phyloP scores from a whole-genome alignment of 2,113 vertebrate species.

The Oenanthe oenanthe region DNA sequence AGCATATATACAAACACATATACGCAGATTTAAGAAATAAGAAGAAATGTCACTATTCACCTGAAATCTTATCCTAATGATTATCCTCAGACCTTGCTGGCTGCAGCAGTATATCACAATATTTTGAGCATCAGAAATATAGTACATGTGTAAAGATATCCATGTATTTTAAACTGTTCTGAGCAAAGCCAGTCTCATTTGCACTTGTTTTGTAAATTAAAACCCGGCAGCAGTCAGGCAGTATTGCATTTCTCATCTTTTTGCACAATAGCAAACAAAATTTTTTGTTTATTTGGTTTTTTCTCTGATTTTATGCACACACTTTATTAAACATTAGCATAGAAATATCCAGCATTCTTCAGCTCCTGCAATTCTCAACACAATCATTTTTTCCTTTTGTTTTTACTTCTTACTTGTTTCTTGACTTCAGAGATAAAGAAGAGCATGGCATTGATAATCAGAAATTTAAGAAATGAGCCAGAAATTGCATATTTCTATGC shows the following conservation, averaged over 20 bases:
- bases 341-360: neutral
- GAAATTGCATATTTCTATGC: neutral
- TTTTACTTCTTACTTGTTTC: neutral
- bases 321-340: neutral
- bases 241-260: neutral
- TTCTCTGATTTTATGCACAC: neutral
- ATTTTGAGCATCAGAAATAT: neutral
- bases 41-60: neutral
- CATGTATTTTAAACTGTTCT: neutral
- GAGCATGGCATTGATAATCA: neutral
- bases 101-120: neutral
- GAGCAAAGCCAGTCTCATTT: neutral
- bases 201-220: neutral
- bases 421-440: neutral
- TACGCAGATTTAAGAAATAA: neutral
- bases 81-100: neutral
- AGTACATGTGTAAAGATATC: neutral
- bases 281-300: neutral
- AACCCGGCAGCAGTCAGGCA: neutral
- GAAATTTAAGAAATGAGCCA: neutral
- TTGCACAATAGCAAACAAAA: neutral
- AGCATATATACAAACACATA: neutral
- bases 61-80: neutral
- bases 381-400: neutral
- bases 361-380: neutral